A percentile compares a stretch with the other conserved stretches of the same genome.
Conservation (phyloP, 2,888 invertebrate species). For the Leptopilina syphax region DNA sequence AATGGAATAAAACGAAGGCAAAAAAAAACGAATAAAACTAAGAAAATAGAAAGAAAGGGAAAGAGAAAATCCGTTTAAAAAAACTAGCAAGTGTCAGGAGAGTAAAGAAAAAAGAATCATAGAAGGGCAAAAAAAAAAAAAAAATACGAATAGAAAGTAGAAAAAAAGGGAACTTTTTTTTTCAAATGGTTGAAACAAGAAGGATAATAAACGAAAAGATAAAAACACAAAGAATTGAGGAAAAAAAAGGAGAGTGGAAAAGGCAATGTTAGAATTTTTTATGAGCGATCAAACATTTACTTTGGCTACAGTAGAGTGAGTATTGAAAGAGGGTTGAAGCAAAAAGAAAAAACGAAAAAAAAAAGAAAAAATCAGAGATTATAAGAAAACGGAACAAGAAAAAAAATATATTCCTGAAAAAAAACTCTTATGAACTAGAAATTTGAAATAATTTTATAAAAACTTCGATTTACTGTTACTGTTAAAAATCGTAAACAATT, state of each 20-base stretch:
- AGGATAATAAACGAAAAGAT: conserved; percentile 4
- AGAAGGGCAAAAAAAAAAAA: background rate
- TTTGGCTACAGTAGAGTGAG: background rate
- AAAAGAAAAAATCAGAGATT: too few relatives aligned
- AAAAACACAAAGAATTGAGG: background rate
- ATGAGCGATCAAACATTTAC: background rate
- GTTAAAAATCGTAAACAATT: too few relatives aligned
- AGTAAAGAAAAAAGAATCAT: background rate
- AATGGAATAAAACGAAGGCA: conserved; percentile 11
- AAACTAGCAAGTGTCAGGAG: conserved; percentile 3
- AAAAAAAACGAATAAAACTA: background rate
- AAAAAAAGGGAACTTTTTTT: background rate
- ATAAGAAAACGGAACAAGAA: too few relatives aligned
- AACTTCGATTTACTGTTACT: too few relatives aligned
- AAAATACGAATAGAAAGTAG: background rate
- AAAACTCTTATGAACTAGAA: too few relatives aligned
- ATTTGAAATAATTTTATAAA: too few relatives aligned
- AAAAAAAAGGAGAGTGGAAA: background rate
- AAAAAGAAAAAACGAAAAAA: too few relatives aligned
- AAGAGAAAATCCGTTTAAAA: background rate
- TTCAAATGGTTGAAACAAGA: conserved; percentile 7
- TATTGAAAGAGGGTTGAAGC: background rate
- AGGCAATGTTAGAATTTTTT: background rate
- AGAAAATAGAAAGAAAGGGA: background rate
- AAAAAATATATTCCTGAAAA: too few relatives aligned